Percentiles rank a stretch among this genome's conserved stretches.
Evolutionary conservation across 2,888 invertebrate species (phyloP).

Genomic region (Melikaiella ostensackeni): DNA sequence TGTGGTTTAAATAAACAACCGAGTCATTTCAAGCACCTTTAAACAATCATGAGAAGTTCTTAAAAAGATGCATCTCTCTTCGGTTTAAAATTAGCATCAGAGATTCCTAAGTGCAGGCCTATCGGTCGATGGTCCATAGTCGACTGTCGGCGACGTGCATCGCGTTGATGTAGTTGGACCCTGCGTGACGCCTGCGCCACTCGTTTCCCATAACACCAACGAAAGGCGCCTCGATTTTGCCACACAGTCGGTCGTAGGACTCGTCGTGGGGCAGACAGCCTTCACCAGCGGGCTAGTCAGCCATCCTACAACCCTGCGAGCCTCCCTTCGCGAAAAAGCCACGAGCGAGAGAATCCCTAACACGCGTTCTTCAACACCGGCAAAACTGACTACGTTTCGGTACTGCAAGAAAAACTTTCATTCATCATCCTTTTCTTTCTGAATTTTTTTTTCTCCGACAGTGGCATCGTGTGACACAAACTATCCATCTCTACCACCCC

Average conservation of each 20-base stretch:
- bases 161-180: slow-evolving; percentile 58
- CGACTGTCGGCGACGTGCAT: slow-evolving; percentile 65
- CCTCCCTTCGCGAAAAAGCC: slow-evolving; percentile 41
- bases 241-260: slow-evolving; percentile 61
- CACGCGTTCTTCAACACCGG: slow-evolving; percentile 17
- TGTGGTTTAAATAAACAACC: no score
- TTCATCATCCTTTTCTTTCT: not conserved
- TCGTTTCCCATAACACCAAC: slow-evolving; percentile 53
- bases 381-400: slow-evolving; percentile 5
- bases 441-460: not conserved
- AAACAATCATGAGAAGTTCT: not conserved
- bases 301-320: slow-evolving; percentile 41
- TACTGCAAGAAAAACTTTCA: not conserved
- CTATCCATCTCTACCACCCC: not conserved
- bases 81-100: slow-evolving; percentile 9
- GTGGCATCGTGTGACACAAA: not conserved
- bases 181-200: slow-evolving; percentile 68
- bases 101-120: slow-evolving; percentile 41
- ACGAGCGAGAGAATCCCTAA: slow-evolving; percentile 23
- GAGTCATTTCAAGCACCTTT: no score
- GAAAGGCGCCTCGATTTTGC: slow-evolving; percentile 55
- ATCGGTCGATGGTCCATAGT: slow-evolving; percentile 70
- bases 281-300: slow-evolving; percentile 45
- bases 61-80: not conserved
- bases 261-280: slow-evolving; percentile 57